Evolutionary conservation across 2,113 vertebrate genomes (phyloP).

Genomic region (Damaliscus lunatus): DNA sequence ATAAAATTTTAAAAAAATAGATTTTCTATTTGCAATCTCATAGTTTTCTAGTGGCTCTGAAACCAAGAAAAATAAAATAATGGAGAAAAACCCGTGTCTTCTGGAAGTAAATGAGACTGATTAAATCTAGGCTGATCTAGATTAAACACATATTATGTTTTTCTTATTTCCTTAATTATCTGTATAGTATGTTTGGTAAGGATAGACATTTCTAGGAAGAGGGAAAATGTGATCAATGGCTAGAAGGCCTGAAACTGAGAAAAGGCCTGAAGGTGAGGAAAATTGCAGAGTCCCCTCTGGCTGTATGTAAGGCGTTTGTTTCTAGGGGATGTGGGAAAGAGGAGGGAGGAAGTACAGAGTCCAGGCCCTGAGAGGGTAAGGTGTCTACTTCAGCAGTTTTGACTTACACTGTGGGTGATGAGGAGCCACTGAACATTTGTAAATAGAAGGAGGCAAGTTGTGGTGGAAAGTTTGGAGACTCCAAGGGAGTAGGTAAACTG

Average conservation of each 20-base stretch:
- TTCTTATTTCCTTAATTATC: not conserved
- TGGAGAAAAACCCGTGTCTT: not conserved
- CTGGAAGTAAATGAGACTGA: not conserved
- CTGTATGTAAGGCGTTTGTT: not conserved
- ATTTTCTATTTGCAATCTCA: not conserved
- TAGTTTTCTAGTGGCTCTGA: not conserved
- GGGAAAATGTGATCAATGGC: not conserved
- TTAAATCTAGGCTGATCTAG: not conserved
- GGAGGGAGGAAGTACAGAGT: not conserved
- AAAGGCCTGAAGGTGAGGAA: not conserved
- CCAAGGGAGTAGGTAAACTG: not conserved
- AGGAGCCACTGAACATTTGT: not conserved
- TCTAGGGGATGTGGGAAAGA: not conserved
- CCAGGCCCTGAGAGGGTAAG: not conserved
- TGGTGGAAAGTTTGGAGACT: not conserved
- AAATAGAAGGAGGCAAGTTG: not conserved
- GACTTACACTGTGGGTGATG: accelerated
- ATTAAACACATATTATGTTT: not conserved
- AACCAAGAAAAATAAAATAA: not conserved
- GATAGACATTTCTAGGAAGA: not conserved
- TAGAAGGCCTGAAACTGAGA: not conserved
- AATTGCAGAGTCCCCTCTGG: not conserved
- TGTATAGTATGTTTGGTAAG: not conserved
- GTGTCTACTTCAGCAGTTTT: not conserved
- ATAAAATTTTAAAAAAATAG: not conserved